Base-by-base conservation (phyloP, 2,888 invertebrate species). In the Chymomyza procnemis region DNA sequence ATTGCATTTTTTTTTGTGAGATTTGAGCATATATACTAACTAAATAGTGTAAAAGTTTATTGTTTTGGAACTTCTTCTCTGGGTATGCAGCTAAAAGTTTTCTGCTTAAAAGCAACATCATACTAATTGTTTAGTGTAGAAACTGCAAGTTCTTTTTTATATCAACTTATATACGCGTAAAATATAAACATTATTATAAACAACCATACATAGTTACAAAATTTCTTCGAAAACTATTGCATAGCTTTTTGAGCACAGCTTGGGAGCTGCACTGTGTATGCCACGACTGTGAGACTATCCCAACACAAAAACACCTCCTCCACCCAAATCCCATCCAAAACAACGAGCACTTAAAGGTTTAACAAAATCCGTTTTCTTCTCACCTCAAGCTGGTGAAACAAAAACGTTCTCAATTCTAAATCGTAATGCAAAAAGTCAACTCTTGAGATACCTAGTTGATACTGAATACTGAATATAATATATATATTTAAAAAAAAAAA, bases 1-100 rank as follows among this genome's bases (percentile, higher is more conserved):
- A 70, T 79, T n/a, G n/a, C n/a, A n/a, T n/a, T n/a, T n/a, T n/a
- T 85, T 82, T 83, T 80, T 80, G 77, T 41, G 34, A 9, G 3
- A 41, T 41, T 69, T 83, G 68, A 80, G 69, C 78, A 75, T 73
- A 70, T 74, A 69, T 77, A 70, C 75, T 66, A 61, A 65, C 61
- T 64, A 41, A 41, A 9, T 12, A 5, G 12, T 41, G 12, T 41
- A 12, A 41, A 41, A 41, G 12, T 12, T 26, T 26, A 6, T 71
- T 71, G 50, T 60, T 65, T 70, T 19, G 52, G 46, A 60, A 16
- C 55, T 62, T 52, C 58, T 67, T 60, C 22, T 41, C 56, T 50
- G 50, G 50, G 50, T 50, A 50, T 6, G 50, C 34, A 41, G 34
- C 8, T 50, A 50, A 8, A 50, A 18, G 8, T 50, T 50, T 50